phyloP scores from a whole-genome alignment of 1,140 invertebrate genomes.

The Panagrolaimus sp. region DNA sequence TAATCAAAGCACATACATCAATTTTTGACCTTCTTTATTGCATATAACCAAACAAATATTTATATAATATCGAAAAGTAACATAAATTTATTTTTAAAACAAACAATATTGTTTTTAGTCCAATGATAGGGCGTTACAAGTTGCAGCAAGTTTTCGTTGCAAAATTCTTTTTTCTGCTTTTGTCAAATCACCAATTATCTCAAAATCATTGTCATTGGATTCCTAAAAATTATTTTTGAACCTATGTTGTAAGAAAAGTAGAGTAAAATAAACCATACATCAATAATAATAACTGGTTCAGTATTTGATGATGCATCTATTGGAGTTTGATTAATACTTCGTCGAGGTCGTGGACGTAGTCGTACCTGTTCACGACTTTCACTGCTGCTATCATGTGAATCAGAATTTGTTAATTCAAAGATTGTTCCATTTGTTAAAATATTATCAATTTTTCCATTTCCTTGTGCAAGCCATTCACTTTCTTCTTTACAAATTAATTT shows the following conservation, averaged over 20 bases:
- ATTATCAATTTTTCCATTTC: background rate
- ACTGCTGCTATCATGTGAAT: background rate
- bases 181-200: background rate
- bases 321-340: background rate
- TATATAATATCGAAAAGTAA: background rate
- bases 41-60: too few relatives aligned
- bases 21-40: too few relatives aligned
- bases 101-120: background rate
- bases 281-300: constrained; percentile 7
- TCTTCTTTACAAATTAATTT: constrained; percentile 11
- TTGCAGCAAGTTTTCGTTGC: constrained; percentile 6
- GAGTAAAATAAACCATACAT: background rate
- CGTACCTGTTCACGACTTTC: constrained; percentile 2
- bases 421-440: background rate
- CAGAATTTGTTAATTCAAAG: constrained; percentile 5
- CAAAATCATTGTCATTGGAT: background rate
- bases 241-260: background rate
- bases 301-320: background rate
- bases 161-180: constrained; percentile 6
- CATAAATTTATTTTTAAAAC: background rate
- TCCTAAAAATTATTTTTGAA: background rate
- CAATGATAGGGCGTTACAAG: constrained; percentile 6
- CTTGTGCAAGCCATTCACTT: background rate
- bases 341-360: background rate
- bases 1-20: too few relatives aligned